phyloP scores from a whole-genome alignment of 2,888 invertebrate species.

The Amblyjoppa fuscipennis region DNA sequence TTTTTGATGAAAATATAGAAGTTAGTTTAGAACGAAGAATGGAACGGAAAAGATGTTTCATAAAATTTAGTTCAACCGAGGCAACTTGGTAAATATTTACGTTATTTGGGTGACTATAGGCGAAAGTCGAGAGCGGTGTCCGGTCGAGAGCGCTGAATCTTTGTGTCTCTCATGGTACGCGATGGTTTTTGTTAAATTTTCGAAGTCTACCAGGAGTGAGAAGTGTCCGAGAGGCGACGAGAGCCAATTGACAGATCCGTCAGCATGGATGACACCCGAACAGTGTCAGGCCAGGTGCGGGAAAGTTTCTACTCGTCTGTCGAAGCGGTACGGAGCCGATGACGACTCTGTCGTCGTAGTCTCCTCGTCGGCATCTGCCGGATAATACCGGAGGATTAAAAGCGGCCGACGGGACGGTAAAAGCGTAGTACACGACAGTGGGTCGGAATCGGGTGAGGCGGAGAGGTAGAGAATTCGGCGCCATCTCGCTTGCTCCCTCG shows the following conservation, averaged over 20 bases:
- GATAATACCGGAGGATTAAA: constrained; percentile 84
- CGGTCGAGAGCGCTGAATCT: constrained; percentile 34
- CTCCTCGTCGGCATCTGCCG: constrained; percentile 74
- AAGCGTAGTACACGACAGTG: constrained; percentile 47
- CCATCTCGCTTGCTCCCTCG: constrained; percentile 65
- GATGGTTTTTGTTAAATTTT: constrained; percentile 50
- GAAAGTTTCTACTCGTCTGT: constrained; percentile 47
- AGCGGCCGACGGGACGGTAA: constrained; percentile 68
- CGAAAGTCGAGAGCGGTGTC: constrained; percentile 37
- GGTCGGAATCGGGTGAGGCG: constrained; percentile 45
- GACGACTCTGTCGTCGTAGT: constrained; percentile 50
- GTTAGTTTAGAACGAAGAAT: neutral
- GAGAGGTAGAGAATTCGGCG: constrained; percentile 49
- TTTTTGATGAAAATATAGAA: neutral
- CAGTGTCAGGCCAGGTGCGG: constrained; percentile 78
- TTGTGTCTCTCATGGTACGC: neutral
- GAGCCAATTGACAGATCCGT: constrained; percentile 83
- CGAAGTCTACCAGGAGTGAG: constrained; percentile 41
- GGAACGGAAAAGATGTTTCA: neutral
- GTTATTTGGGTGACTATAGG: constrained; percentile 34
- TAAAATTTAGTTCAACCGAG: neutral
- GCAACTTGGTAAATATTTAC: neutral
- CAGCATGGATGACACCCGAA: constrained; percentile 84
- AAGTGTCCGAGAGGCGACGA: constrained; percentile 71
- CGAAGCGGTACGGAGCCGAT: constrained; percentile 23